Base-by-base conservation (phyloP, 2,113 vertebrate species). In the Oxyura jamaicensis region DNA sequence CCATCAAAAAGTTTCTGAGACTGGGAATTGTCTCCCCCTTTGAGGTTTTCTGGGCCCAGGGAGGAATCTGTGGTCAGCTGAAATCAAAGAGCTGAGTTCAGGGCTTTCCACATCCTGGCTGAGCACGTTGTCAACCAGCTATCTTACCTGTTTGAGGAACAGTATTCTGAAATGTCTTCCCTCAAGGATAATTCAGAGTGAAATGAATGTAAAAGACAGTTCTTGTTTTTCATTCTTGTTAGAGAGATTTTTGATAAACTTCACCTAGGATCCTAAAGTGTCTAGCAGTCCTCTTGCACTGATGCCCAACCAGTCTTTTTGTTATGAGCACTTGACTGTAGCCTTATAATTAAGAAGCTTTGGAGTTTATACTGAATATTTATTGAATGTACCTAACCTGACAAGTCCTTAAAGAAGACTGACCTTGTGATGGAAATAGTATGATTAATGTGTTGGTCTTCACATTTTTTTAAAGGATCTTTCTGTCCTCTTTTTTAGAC, bases 71-170 rank as follows among this genome's bases (percentile, higher is more conserved):
- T 14, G n/a, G 13, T 58, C 18, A 69, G 13, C 21, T 48, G 20
- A 6, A 93, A 60, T 2, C 17, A 31, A 48, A 87, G 20, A 33
- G 26, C 44, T 71, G 36, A 66, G 50, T 29, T 53, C 26, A 71
- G n/a, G 48, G 3, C 5, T 75, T 69, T n/a, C 23, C 26, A 23
- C 35, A 11, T 83, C 14, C 28, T 2, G 0, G 4, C 2, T n/a
- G 14, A 69, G 17, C 44, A 29, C 3, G 20, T 22, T 50, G 56
- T 4, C 17, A 83, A 48, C 2, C 8, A 71, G 12, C 4, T 31
- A 48, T 16, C 83, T 67, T 3, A 75, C 20, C 77, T 35, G 8
- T 50, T 23, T 23, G 9, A 93, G 56, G 41, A 77, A 50, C 11
- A 39, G 33, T 28, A 15, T 84, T 71, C 23, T 71, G 28, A 55